Base-by-base conservation (phyloP, 2,888 invertebrate species). In the Abscondita cerata region DNA sequence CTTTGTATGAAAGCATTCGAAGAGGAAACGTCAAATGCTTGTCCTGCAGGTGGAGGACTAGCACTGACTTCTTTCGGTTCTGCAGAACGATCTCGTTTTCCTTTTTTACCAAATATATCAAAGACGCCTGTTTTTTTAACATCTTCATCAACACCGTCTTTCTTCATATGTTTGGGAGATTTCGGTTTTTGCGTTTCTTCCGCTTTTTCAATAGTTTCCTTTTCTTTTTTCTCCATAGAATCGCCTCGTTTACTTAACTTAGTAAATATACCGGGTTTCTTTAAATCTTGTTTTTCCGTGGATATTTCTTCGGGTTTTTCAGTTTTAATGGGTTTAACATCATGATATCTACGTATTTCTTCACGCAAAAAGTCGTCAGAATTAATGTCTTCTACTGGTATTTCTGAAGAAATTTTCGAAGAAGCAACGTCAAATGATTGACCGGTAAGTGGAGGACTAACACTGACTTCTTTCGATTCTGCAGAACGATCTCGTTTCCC, bases 51-150 rank as follows among this genome's bases (percentile, higher is more conserved):
- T 25, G 25, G 8, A 4, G 15, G 15, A 13, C 19, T n/a, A 50
- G 34, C 51, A 11, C 55, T 51, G 1, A 11, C 9, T 16, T 38
- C 36, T 47, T 53, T 66, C 62, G 18, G 65, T 62, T 65, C 59
- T 25, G 66, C 55, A 11, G 64, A 46, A 16, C 64, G 64, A 2
- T 72, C 71, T 18, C 69, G 66, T 5, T 73, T 72, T 34, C 69
- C 68, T 55, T 73, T 74, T 55, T 75, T 75, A 5, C 69, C 65
- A 62, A 75, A 75, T 12, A 75, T 25, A 9, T 73, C 64, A 52
- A 71, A 69, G 36, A 71, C 51, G 19, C 68, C 68, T 48, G 63
- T 56, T 52, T 67, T 70, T 56, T 68, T 65, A 53, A 63, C 60
- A n/a, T 65, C 67, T 50, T 19, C 19, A 4, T 18, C 46, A 9